phyloP scores from a whole-genome alignment of 2,113 vertebrate genomes.

The Tetrao urogallus region DNA sequence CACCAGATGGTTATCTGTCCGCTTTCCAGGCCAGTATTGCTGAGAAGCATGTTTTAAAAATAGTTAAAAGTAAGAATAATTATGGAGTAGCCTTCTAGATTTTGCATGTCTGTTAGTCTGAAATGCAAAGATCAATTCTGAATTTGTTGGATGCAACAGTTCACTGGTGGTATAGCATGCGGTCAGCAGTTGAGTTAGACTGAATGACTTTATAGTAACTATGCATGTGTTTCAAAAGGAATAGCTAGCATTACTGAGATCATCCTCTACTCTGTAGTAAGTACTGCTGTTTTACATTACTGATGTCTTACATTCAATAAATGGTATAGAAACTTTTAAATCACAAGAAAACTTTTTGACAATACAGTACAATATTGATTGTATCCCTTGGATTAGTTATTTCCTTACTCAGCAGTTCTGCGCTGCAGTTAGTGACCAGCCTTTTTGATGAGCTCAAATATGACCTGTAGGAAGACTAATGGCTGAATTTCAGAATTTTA shows the following conservation, averaged over 20 bases:
- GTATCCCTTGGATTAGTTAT: neutral
- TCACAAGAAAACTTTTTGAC: neutral
- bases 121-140: neutral
- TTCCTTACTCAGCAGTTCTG: conserved; percentile 2
- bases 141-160: neutral
- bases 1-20: conserved; percentile 2
- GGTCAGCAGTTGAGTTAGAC: neutral
- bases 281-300: neutral
- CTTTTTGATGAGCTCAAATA: neutral
- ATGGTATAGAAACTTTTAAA: neutral
- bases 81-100: neutral
- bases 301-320: neutral
- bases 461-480: neutral
- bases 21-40: neutral
- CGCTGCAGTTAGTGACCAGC: neutral
- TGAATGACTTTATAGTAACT: neutral
- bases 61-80: neutral
- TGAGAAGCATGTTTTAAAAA: conserved; percentile 2
- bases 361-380: neutral
- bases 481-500: neutral
- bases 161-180: neutral
- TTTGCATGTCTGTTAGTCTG: neutral
- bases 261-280: neutral
- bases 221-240: neutral
- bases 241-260: neutral